Percentiles rank a stretch among this genome's conserved stretches.
Evolutionary conservation across 2,888 invertebrate genomes (phyloP).

Genomic region (Synanthedon vespiformis): DNA sequence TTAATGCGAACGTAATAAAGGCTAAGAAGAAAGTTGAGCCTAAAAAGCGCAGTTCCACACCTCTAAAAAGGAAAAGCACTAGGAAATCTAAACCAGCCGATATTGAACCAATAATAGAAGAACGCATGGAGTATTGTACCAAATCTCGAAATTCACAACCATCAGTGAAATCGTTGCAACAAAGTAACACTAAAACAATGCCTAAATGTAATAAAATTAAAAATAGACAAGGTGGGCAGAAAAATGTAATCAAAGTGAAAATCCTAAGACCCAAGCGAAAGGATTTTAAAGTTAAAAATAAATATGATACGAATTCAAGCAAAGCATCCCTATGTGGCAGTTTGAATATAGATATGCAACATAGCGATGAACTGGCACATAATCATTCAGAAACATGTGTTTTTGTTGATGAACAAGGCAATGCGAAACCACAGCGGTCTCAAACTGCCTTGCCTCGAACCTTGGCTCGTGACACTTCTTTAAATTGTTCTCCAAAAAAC

Average conservation of each 20-base stretch:
- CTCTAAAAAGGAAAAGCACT: constrained; percentile 11
- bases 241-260: constrained; percentile 56
- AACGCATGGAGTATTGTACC: constrained; percentile 35
- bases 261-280: constrained; percentile 37
- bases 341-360: constrained; percentile 36
- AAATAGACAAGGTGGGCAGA: constrained; percentile 28
- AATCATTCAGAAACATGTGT: constrained; percentile 60
- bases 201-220: neutral
- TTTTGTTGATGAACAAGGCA: constrained; percentile 27
- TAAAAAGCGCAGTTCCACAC: constrained; percentile 17
- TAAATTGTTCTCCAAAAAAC: no score
- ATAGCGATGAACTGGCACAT: constrained; percentile 46
- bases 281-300: constrained; percentile 2
- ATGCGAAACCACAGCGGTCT: no score
- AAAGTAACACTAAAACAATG: neutral
- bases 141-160: constrained; percentile 39
- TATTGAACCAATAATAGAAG: constrained; percentile 30
- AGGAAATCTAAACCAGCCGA: constrained; percentile 4
- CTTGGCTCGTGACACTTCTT: no score
- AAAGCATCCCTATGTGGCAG: constrained; percentile 27
- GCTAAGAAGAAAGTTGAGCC: constrained; percentile 16
- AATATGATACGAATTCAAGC: constrained; percentile 7
- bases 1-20: no score
- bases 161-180: constrained; percentile 13
- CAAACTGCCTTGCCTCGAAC: no score